Evolutionary conservation across 2,113 vertebrate genomes (phyloP).

Genomic region (Tragelaphus buxtoni): DNA sequence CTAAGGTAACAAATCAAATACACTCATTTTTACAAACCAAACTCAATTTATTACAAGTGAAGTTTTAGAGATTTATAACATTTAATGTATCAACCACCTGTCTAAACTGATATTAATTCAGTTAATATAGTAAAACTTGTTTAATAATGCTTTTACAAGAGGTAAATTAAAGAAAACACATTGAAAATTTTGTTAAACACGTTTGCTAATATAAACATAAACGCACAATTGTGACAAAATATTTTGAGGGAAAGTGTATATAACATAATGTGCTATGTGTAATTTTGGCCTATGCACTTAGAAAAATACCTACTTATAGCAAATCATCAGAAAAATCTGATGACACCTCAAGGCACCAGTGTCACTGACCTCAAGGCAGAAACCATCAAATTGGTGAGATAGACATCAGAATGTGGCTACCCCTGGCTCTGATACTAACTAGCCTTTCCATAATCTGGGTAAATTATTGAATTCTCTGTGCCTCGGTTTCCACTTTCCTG

Average conservation of each 20-base stretch:
- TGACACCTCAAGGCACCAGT: not conserved
- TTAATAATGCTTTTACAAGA: slow-evolving; percentile 24
- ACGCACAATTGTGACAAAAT: not conserved
- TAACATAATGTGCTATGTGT: not conserved
- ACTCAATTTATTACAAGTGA: slow-evolving; percentile 29
- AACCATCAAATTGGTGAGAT: not conserved
- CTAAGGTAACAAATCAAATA: slow-evolving; percentile 44
- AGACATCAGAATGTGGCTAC: not conserved
- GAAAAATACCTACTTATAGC: not conserved
- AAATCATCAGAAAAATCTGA: not conserved
- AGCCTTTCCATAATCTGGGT: not conserved
- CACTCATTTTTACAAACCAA: slow-evolving; percentile 11
- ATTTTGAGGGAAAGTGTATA: not conserved
- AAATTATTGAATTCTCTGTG: not conserved
- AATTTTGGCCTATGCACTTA: not conserved
- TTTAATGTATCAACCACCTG: not conserved
- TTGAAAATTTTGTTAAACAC: not conserved
- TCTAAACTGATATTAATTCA: slow-evolving; percentile 37
- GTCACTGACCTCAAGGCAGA: not conserved
- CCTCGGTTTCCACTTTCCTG: not conserved
- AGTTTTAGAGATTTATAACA: slow-evolving; percentile 22
- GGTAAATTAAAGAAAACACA: slow-evolving; percentile 22
- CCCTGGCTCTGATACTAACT: not conserved
- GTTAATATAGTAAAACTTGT: not conserved
- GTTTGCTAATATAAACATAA: slow-evolving; percentile 28